phyloP scores from a whole-genome alignment of 2,113 vertebrate species.

The Eudorcas thomsonii region DNA sequence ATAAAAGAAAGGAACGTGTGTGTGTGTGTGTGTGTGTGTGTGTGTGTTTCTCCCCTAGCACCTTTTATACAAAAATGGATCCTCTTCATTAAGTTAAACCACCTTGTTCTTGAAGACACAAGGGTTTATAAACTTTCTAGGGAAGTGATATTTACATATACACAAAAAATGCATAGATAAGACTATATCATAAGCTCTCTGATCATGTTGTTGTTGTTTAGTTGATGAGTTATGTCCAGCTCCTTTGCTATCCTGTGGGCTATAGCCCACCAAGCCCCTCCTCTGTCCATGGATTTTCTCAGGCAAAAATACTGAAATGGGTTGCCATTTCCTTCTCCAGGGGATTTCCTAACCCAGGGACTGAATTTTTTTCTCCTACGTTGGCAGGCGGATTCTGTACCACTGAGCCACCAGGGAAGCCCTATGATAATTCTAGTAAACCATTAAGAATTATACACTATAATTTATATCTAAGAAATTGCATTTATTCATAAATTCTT shows the following conservation, averaged over 20 bases:
- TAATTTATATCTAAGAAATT: background rate
- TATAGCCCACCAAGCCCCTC: background rate
- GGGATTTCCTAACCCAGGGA: background rate
- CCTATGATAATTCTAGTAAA: background rate
- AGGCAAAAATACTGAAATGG: background rate
- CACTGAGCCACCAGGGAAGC: background rate
- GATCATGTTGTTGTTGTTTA: background rate
- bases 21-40: background rate
- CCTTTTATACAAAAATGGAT: background rate
- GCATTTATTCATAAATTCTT: background rate
- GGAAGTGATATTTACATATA: background rate
- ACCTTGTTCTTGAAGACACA: background rate
- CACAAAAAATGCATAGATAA: background rate
- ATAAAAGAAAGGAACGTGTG: background rate
- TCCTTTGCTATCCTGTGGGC: background rate
- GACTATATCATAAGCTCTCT: background rate
- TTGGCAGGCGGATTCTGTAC: accelerated
- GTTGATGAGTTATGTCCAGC: background rate
- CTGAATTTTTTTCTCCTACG: background rate
- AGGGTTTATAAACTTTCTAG: background rate
- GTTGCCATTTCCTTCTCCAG: background rate
- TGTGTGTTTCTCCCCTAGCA: background rate
- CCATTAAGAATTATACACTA: background rate
- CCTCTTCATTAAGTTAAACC: background rate
- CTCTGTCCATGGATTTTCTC: background rate